Conservation (phyloP, 2,113 vertebrate genomes). For the Clinocottus analis region DNA sequence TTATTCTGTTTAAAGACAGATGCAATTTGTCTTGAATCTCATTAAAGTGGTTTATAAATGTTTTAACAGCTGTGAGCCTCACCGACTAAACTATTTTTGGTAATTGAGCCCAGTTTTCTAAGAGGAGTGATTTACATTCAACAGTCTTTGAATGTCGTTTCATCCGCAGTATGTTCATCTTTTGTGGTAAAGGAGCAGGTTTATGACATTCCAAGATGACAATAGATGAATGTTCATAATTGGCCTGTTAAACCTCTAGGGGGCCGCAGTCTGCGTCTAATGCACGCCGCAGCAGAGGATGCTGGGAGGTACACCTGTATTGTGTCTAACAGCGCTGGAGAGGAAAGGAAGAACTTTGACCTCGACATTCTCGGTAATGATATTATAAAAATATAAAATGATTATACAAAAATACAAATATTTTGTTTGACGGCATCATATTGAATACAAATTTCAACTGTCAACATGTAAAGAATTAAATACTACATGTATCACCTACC, state of each 20-base stretch:
- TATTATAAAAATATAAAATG: neutral
- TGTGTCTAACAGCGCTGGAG: constrained; percentile 90
- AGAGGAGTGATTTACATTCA: neutral
- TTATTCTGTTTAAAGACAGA: constrained; percentile 8
- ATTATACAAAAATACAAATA: no score
- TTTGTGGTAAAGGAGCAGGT: neutral
- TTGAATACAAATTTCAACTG: neutral
- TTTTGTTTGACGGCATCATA: constrained; percentile 1
- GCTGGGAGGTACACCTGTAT: constrained; percentile 91
- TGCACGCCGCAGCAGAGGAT: constrained; percentile 83
- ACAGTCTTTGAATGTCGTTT: neutral
- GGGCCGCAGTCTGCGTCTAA: constrained; percentile 88
- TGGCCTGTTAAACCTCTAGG: constrained; percentile 76
- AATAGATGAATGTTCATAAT: neutral
- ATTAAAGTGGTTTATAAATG: constrained; percentile 17
- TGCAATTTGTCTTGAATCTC: neutral
- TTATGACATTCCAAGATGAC: constrained; percentile 7
- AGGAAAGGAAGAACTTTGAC: constrained; percentile 89
- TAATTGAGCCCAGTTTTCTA: constrained; percentile 19
- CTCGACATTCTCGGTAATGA: constrained; percentile 88
- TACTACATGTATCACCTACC: no score
- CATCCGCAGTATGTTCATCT: neutral
- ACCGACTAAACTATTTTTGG: constrained; percentile 6
- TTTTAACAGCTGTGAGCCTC: constrained; percentile 42
- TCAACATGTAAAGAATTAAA: neutral